phyloP scores from a whole-genome alignment of 2,888 invertebrate species.

The Leistus spinibarbis region DNA sequence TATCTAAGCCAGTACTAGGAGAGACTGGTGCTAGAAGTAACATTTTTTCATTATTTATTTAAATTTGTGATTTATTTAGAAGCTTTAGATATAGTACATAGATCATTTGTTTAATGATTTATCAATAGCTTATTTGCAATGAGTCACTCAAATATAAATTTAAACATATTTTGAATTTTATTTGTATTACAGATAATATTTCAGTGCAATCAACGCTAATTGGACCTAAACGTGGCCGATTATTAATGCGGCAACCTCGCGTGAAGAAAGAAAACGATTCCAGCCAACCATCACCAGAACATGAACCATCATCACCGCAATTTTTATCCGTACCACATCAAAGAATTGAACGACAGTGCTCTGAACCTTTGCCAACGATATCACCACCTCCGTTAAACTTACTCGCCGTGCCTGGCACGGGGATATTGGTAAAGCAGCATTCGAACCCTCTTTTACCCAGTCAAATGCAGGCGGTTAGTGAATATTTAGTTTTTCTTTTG shows the following conservation, averaged over 20 bases:
- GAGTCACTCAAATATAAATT: no score
- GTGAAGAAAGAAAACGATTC: constrained; percentile 69
- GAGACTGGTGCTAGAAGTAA: no score
- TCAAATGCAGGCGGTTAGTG: constrained; percentile 55
- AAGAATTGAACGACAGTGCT: constrained; percentile 64
- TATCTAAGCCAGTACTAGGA: no score
- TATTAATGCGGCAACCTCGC: constrained; percentile 69
- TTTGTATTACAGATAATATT: constrained; percentile 41
- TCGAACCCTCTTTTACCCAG: constrained; percentile 69
- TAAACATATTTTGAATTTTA: no score
- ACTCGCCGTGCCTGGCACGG: constrained; percentile 64
- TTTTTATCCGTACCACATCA: constrained; percentile 59
- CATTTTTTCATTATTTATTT: no score
- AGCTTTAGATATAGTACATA: no score
- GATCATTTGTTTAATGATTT: no score
- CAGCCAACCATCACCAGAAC: constrained; percentile 55
- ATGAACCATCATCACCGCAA: constrained; percentile 53
- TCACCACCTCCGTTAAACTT: constrained; percentile 62
- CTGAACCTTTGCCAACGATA: constrained; percentile 65
- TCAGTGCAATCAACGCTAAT: constrained; percentile 48
- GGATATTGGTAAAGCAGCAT: constrained; percentile 68
- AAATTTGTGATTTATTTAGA: no score
- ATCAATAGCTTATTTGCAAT: no score
- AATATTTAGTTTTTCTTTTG: constrained; percentile 15
- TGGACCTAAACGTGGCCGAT: constrained; percentile 67